A percentile compares a stretch with the other conserved stretches of the same genome.
These are phyloP conservation scores for Iguana delicatissima DNA, from an alignment of 2,797 vertebrate species.

Conservation along the genomic window DNA sequence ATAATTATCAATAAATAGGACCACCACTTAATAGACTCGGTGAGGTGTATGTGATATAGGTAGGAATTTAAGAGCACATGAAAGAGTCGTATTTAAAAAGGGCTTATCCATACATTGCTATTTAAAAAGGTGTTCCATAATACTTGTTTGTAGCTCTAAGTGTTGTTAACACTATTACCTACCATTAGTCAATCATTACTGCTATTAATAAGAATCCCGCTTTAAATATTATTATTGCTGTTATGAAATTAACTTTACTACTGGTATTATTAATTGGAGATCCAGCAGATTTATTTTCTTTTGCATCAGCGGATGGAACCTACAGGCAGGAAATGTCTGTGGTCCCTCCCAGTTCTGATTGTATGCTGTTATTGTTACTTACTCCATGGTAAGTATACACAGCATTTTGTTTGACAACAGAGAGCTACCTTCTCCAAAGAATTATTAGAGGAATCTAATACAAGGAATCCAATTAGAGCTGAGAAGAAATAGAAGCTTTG, in stretches of 20 bases:
- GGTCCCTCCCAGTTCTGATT: background rate
- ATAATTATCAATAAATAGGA: conserved; percentile 79
- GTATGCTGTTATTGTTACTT: background rate
- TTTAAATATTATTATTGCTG: background rate
- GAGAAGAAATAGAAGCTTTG: no score
- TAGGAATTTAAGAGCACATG: background rate
- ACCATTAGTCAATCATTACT: background rate
- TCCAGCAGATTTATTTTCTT: background rate
- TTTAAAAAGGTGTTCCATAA: background rate
- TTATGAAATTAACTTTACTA: background rate
- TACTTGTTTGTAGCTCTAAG: background rate
- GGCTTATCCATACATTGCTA: background rate
- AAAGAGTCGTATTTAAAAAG: conserved; percentile 1
- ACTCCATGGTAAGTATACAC: background rate
- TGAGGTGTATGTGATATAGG: conserved; percentile 34
- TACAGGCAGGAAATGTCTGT: background rate
- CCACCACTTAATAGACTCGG: conserved; percentile 39
- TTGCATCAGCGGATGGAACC: background rate
- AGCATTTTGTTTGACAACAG: background rate
- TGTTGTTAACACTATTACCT: background rate
- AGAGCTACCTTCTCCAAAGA: background rate
- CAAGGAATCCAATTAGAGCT: no score
- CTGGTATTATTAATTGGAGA: background rate
- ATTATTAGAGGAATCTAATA: background rate
- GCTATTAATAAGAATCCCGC: background rate